These are phyloP conservation scores for Orthosia gracilis DNA, from an alignment of 2,888 invertebrate genomes.

Conservation along the genomic window DNA sequence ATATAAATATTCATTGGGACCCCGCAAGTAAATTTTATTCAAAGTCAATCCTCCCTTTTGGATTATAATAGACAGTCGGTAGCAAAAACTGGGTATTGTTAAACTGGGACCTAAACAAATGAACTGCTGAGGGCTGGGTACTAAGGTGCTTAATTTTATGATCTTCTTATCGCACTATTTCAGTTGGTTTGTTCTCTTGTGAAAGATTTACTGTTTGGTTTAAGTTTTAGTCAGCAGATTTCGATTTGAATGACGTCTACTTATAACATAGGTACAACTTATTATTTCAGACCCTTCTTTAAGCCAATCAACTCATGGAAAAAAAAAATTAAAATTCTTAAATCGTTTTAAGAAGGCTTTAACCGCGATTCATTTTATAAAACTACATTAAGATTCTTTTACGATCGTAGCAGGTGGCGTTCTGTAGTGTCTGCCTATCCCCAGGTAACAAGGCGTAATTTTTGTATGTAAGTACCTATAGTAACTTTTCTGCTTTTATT, in stretches of 20 bases:
- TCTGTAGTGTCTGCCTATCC: too few relatives aligned
- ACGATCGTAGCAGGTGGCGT: too few relatives aligned
- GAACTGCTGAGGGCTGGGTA: constrained; percentile 36
- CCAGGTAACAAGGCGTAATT: too few relatives aligned
- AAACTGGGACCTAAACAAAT: constrained; percentile 64
- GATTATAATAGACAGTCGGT: constrained; percentile 53
- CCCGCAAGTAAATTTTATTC: constrained; percentile 58
- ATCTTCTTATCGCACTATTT: constrained; percentile 61
- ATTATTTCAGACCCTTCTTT: too few relatives aligned
- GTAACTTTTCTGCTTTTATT: too few relatives aligned
- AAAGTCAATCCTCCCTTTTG: constrained; percentile 60
- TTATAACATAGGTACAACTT: too few relatives aligned
- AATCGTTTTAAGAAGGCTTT: too few relatives aligned
- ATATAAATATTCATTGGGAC: constrained; percentile 64
- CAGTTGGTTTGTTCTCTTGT: constrained; percentile 39
- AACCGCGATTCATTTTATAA: too few relatives aligned
- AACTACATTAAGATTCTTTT: too few relatives aligned
- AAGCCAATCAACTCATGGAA: too few relatives aligned
- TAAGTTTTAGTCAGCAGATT: not conserved
- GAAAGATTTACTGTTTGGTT: constrained; percentile 23
- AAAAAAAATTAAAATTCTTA: too few relatives aligned
- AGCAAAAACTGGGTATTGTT: constrained; percentile 61
- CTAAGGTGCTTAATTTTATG: constrained; percentile 52
- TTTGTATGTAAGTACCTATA: too few relatives aligned
- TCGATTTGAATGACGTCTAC: constrained; percentile 1